Conservation (phyloP, 2,797 vertebrate genomes). For the Megaceryle alcyon region DNA sequence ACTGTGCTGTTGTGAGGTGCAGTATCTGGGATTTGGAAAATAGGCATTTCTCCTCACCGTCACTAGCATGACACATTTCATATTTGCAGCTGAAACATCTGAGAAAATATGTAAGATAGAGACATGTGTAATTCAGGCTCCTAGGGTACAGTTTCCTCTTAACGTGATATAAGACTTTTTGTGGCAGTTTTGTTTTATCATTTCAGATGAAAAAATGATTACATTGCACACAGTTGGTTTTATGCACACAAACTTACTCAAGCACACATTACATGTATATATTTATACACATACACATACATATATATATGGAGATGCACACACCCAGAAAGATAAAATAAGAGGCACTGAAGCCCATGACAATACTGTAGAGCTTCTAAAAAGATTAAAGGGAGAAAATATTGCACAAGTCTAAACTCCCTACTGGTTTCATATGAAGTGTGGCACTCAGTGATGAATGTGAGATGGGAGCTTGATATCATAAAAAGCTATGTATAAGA, state of each 20-base stretch:
- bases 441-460: background rate
- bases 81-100: background rate
- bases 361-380: background rate
- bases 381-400: background rate
- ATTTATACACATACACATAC: too few species aligned
- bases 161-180: background rate
- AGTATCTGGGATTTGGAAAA: background rate
- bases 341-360: background rate
- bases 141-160: background rate
- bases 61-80: background rate
- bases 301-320: background rate
- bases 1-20: background rate
- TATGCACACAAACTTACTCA: background rate
- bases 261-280: background rate
- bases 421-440: background rate
- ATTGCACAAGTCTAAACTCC: background rate
- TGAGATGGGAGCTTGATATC: background rate
- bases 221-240: background rate
- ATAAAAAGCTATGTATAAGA: background rate
- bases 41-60: background rate
- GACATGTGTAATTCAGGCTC: background rate
- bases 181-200: background rate
- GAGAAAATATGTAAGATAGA: background rate
- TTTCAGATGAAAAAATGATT: background rate
- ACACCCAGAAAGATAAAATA: background rate